These are phyloP conservation scores for Stercorarius parasiticus DNA, from an alignment of 2,113 vertebrate species.

Conservation along the genomic window DNA sequence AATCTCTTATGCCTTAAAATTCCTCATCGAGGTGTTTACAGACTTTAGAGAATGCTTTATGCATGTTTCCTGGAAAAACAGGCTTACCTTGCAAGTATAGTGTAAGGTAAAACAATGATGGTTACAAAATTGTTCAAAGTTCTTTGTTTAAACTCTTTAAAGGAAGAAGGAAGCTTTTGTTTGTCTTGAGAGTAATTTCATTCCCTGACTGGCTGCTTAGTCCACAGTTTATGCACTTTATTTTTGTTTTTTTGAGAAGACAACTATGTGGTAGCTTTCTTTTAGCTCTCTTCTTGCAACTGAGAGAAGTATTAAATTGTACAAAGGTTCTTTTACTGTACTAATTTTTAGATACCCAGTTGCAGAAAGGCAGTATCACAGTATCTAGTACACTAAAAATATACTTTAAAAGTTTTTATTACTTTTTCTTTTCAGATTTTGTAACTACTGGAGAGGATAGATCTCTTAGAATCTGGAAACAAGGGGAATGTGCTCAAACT, in stretches of 20 bases:
- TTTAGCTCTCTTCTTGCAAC: not conserved
- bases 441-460: slow-evolving; percentile 93
- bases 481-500: slow-evolving; percentile 89
- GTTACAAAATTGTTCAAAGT: not conserved
- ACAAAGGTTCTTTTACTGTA: not conserved
- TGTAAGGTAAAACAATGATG: not conserved
- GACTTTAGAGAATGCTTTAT: not conserved
- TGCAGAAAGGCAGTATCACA: not conserved
- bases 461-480: slow-evolving; percentile 90
- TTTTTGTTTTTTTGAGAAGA: not conserved
- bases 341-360: not conserved
- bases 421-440: slow-evolving; percentile 82
- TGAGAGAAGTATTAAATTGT: not conserved
- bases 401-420: not conserved
- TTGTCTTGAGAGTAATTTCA: not conserved
- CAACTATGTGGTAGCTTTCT: not conserved
- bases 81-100: not conserved
- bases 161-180: not conserved
- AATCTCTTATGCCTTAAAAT: not conserved
- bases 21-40: not conserved
- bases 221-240: not conserved
- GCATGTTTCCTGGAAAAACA: not conserved
- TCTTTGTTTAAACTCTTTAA: not conserved
- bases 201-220: not conserved
- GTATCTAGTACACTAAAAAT: not conserved